A percentile compares a stretch with the other conserved stretches of the same genome.
Conservation (phyloP, 2,113 vertebrate genomes). For the Sigmodon hispidus region DNA sequence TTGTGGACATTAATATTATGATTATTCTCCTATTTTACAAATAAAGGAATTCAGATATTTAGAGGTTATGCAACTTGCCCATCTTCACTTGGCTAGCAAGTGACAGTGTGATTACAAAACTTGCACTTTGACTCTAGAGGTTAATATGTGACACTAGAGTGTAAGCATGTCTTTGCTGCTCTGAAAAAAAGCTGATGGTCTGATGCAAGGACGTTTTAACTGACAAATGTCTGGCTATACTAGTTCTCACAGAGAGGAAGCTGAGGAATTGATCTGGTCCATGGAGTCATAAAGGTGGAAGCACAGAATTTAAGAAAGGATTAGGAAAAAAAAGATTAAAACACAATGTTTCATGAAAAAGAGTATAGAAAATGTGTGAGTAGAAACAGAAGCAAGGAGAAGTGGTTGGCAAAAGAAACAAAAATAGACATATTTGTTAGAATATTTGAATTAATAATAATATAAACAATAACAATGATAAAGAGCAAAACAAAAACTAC, state of each 20-base stretch:
- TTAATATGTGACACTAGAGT: background rate
- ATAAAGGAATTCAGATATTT: background rate
- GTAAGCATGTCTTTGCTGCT: background rate
- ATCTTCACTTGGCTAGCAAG: background rate
- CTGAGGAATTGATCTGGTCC: background rate
- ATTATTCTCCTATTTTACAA: background rate
- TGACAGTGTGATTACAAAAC: background rate
- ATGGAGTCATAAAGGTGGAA: constrained; percentile 24
- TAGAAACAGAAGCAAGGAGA: constrained; percentile 7
- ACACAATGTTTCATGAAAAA: constrained; percentile 27
- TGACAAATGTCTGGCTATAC: background rate
- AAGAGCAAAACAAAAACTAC: constrained; percentile 17
- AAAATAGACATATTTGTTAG: constrained; percentile 34
- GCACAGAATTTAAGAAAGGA: constrained; percentile 2
- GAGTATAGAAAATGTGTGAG: background rate
- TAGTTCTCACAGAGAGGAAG: constrained; percentile 14
- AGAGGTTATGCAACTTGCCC: background rate
- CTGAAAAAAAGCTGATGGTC: background rate
- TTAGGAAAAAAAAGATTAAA: constrained; percentile 29
- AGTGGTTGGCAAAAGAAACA: constrained; percentile 13
- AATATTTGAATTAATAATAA: background rate
- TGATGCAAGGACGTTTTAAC: background rate
- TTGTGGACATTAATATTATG: background rate
- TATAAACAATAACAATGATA: background rate
- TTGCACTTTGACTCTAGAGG: background rate